Percentiles rank a stretch among this genome's conserved stretches.
phyloP scores from a whole-genome alignment of 2,888 invertebrate species.

The Catocala fraxini region DNA sequence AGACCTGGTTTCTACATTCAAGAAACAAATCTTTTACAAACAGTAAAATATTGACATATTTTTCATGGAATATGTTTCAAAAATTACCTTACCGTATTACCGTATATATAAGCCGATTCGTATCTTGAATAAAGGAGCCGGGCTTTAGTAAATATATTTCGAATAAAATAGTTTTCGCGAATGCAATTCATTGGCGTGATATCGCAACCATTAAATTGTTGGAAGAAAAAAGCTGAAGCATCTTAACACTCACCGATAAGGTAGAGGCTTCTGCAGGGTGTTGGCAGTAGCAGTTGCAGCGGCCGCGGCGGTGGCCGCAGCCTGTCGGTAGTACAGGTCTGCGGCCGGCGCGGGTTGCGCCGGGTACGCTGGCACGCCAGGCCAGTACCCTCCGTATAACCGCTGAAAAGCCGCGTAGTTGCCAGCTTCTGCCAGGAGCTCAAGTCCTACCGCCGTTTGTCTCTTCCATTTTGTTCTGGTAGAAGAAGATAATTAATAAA shows the following conservation, averaged over 20 bases:
- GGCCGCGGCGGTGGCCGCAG: constrained; percentile 91
- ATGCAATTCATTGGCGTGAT: too few relatives aligned
- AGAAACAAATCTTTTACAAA: too few relatives aligned
- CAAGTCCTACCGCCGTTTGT: constrained; percentile 98
- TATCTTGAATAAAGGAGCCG: too few relatives aligned
- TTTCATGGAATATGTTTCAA: too few relatives aligned
- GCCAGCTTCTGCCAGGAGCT: constrained; percentile 98
- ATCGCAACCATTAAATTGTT: too few relatives aligned
- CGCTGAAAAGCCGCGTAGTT: constrained; percentile 99
- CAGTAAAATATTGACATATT: too few relatives aligned
- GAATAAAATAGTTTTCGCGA: too few relatives aligned
- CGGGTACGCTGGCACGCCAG: constrained; percentile 90
- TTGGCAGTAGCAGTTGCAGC: constrained; percentile 87
- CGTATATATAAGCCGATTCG: too few relatives aligned
- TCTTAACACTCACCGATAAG: constrained; percentile 87
- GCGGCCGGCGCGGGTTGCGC: constrained; percentile 91
- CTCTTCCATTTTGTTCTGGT: constrained; percentile 99
- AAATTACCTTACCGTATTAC: too few relatives aligned
- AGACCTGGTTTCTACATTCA: too few relatives aligned
- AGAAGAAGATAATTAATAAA: constrained; percentile 29
- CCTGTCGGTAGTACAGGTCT: constrained; percentile 94
- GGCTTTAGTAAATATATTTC: too few relatives aligned
- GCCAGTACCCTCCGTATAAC: constrained; percentile 93
- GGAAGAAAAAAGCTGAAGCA: too few relatives aligned
- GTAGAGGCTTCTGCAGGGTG: constrained; percentile 95